Conservation (phyloP, 53 echinoderm and acorn worm species). For the Echinometra lucunter region DNA sequence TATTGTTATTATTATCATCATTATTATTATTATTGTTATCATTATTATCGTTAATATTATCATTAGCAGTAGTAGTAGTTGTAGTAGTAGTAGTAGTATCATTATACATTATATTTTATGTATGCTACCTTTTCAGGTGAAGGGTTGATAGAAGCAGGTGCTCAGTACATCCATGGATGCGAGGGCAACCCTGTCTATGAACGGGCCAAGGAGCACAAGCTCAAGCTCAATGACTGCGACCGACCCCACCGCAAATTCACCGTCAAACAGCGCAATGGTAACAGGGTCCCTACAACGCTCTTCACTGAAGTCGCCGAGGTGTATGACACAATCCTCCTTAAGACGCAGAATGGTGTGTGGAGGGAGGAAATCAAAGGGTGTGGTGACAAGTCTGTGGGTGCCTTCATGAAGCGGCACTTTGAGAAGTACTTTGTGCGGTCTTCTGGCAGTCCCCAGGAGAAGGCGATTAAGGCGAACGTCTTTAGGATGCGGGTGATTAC, state of each 20-base stretch:
- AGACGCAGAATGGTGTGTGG: slow-evolving; percentile 25
- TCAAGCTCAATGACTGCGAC: slow-evolving; percentile 14
- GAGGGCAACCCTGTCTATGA: slow-evolving; percentile 66
- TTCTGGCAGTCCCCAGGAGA: slow-evolving; percentile 40
- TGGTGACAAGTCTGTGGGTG: slow-evolving; percentile 59
- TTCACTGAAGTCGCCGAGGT: slow-evolving; percentile 2
- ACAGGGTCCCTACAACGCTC: slow-evolving; percentile 33
- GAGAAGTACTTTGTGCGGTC: slow-evolving; percentile 14
- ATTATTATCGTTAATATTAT: too few relatives aligned
- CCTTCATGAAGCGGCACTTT: slow-evolving; percentile 45
- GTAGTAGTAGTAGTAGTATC: too few relatives aligned
- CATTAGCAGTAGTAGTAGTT: too few relatives aligned
- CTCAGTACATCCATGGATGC: slow-evolving; percentile 65
- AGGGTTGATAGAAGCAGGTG: slow-evolving; percentile 51
- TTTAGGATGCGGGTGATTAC: slow-evolving; percentile 13
- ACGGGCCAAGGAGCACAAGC: slow-evolving; percentile 30
- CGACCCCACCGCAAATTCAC: neutral
- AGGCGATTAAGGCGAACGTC: slow-evolving; percentile 42
- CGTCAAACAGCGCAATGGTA: slow-evolving; percentile 26
- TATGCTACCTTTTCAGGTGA: slow-evolving; percentile 6
- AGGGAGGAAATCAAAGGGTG: slow-evolving; percentile 12
- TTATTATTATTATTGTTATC: too few relatives aligned
- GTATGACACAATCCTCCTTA: slow-evolving; percentile 30
- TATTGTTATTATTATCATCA: too few relatives aligned
- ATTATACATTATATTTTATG: too few relatives aligned